Evolutionary conservation across 2,888 invertebrate genomes (phyloP).

Genomic region (Pogonocherus hispidulus): DNA sequence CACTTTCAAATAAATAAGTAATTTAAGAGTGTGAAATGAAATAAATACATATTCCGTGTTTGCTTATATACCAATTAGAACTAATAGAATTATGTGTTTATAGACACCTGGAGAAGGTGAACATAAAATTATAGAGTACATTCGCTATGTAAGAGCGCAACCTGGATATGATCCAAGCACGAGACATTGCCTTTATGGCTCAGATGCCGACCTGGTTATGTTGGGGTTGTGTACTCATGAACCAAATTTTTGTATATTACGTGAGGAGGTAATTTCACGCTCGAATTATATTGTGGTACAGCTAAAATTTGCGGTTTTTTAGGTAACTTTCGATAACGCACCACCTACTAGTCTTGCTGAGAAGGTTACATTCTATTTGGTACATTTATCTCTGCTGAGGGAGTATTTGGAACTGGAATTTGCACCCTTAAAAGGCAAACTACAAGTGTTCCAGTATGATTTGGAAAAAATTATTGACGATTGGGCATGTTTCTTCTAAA

Average conservation of each 20-base stretch:
- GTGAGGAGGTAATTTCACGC: constrained; percentile 97
- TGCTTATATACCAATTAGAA: too few species aligned
- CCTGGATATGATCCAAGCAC: constrained; percentile 91
- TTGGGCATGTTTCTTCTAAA: constrained; percentile 75
- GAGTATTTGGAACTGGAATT: constrained; percentile 96
- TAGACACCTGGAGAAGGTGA: constrained; percentile 98
- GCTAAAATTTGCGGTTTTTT: too few species aligned
- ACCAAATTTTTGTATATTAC: constrained; percentile 91
- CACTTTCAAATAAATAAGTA: background rate
- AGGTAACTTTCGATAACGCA: constrained; percentile 82
- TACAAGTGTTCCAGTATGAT: constrained; percentile 81
- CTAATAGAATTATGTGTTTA: too few species aligned
- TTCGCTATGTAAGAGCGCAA: constrained; percentile 87
- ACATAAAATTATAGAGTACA: constrained; percentile 99
- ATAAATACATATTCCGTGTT: too few species aligned
- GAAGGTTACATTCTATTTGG: constrained; percentile 91
- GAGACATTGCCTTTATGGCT: constrained; percentile 95
- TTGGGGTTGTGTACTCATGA: constrained; percentile 96
- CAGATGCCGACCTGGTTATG: constrained; percentile 98
- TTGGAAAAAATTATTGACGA: constrained; percentile 97
- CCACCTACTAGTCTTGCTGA: constrained; percentile 83
- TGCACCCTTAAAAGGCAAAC: constrained; percentile 74
- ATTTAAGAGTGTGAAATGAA: too few species aligned
- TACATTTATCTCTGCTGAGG: constrained; percentile 92
- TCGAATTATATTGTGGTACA: too few species aligned